phyloP scores from a whole-genome alignment of 2,797 vertebrate species.

The Macrochelys suwanniensis region DNA sequence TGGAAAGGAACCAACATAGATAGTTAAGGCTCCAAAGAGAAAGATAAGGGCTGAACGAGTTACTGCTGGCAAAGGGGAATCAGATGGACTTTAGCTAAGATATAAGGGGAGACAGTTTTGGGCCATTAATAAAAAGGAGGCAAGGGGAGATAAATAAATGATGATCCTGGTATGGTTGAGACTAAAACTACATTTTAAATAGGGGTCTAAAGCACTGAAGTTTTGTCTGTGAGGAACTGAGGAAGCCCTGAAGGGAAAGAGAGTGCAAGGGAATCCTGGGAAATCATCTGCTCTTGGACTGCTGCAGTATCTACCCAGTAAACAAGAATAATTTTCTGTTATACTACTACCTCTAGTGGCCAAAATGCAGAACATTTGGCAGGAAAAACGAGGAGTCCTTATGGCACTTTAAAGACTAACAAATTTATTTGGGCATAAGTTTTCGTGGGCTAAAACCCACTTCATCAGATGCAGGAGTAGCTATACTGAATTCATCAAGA shows the following conservation, averaged over 20 bases:
- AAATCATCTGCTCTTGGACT: not conserved
- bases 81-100: not conserved
- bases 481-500: not conserved
- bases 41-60: not conserved
- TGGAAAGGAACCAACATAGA: conserved; percentile 1
- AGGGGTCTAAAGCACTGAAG: not conserved
- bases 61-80: conserved; percentile 1
- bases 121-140: not conserved
- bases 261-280: not conserved
- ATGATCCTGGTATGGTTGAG: not conserved
- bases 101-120: not conserved
- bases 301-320: not conserved
- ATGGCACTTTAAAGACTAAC: no score
- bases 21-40: not conserved
- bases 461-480: no score
- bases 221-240: not conserved
- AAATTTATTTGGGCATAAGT: no score
- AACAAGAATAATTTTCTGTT: not conserved
- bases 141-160: not conserved
- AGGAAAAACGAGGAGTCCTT: not conserved
- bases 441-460: no score
- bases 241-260: not conserved
- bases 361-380: not conserved
- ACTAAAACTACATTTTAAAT: not conserved
- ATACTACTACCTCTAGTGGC: conserved; percentile 27